Conservation (phyloP, 2,888 invertebrate species). For the Apeira syringaria region DNA sequence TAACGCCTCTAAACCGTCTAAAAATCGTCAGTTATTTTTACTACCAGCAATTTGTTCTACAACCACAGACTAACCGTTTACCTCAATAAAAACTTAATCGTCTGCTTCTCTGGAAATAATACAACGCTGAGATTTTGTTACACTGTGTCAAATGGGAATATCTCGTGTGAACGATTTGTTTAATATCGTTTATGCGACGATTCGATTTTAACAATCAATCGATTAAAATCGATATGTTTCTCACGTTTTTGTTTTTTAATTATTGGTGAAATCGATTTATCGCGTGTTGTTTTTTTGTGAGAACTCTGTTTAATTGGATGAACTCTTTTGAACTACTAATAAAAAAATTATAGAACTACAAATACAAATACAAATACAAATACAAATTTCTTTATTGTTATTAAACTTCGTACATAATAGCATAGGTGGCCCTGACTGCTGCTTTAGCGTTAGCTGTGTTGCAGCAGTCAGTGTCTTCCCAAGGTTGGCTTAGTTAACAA, state of each 20-base stretch:
- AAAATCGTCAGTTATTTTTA: constrained; percentile 58
- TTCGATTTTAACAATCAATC: constrained; percentile 71
- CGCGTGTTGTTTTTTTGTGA: constrained; percentile 56
- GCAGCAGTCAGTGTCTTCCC: no score
- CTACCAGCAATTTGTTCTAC: constrained; percentile 54
- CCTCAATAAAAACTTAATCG: constrained; percentile 30
- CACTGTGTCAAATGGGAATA: constrained; percentile 49
- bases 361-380: no score
- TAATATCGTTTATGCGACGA: constrained; percentile 65
- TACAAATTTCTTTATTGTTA: no score
- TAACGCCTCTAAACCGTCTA: constrained; percentile 60
- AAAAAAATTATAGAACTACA: no score
- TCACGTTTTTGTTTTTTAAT: constrained; percentile 78
- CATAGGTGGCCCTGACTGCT: no score
- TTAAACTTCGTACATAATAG: no score
- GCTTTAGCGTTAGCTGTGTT: no score
- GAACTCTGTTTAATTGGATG: constrained; percentile 33
- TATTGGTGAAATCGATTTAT: constrained; percentile 69
- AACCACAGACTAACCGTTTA: constrained; percentile 47
- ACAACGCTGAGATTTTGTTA: constrained; percentile 38
- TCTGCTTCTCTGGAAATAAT: constrained; percentile 35
- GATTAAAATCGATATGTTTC: constrained; percentile 66
- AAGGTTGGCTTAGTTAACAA: no score
- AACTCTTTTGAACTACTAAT: constrained; percentile 3
- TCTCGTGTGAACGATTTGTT: constrained; percentile 61